A percentile compares a stretch with the other conserved stretches of the same genome.
Conservation (phyloP, 1,140 invertebrate genomes). For the Dreissena rostriformis region DNA sequence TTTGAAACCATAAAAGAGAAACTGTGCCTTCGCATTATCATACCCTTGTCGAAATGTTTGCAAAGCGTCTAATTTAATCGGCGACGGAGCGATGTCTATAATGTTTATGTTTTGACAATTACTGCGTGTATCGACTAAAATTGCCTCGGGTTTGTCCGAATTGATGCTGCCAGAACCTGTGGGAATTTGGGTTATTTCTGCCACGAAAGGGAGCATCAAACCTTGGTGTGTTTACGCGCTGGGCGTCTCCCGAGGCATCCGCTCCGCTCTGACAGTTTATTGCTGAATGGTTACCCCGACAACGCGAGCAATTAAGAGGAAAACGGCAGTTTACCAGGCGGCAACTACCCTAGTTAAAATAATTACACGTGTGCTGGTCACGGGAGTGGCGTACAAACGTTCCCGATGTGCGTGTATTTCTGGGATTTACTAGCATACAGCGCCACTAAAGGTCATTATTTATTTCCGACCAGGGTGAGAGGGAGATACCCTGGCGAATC, state of each 20-base stretch:
- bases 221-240: background rate
- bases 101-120: too few species aligned
- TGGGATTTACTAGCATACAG: slow-evolving; percentile 8
- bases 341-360: slow-evolving; percentile 3
- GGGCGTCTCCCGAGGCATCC: background rate
- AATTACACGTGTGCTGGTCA: background rate
- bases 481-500: slow-evolving; percentile 25
- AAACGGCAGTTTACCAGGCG: background rate
- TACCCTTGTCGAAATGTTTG: too few species aligned
- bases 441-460: slow-evolving; percentile 48
- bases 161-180: too few species aligned
- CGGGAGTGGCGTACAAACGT: too few species aligned
- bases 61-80: too few species aligned
- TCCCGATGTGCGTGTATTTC: background rate
- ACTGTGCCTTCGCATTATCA: too few species aligned
- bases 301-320: slow-evolving; percentile 7
- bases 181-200: background rate
- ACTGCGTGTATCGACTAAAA: too few species aligned
- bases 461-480: slow-evolving; percentile 11
- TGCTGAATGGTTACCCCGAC: slow-evolving; percentile 7
- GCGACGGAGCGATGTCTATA: too few species aligned
- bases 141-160: too few species aligned
- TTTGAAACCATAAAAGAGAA: slow-evolving; percentile 23
- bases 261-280: background rate
- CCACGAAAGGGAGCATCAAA: slow-evolving; percentile 1